phyloP scores from a whole-genome alignment of 2,797 vertebrate species.

The Rhinella marina region DNA sequence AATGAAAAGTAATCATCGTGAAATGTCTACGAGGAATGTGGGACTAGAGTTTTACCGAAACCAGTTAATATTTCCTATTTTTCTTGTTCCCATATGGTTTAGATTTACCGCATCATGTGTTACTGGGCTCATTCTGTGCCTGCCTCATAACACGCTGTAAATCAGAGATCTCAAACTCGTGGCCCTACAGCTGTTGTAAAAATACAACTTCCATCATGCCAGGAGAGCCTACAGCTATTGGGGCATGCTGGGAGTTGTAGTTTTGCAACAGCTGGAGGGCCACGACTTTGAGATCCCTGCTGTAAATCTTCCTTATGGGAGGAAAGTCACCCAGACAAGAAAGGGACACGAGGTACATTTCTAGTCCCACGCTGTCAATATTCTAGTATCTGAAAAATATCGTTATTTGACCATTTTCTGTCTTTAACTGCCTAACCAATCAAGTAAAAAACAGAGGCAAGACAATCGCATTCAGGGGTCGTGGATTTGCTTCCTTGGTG shows the following conservation, averaged over 20 bases:
- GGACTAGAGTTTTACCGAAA: slow-evolving; percentile 28
- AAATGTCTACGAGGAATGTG: slow-evolving; percentile 24
- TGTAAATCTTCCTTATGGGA: slow-evolving; percentile 17
- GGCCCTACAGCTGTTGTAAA: too few relatives aligned
- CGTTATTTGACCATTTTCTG: background rate
- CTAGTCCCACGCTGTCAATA: background rate
- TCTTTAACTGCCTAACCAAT: background rate
- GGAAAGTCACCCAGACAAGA: background rate
- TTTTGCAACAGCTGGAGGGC: too few relatives aligned
- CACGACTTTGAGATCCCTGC: too few relatives aligned
- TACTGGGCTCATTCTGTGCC: background rate
- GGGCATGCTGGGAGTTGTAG: too few relatives aligned
- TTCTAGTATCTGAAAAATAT: background rate
- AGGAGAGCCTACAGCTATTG: too few relatives aligned
- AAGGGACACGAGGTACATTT: background rate
- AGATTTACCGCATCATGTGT: slow-evolving; percentile 19
- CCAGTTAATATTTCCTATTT: slow-evolving; percentile 30
- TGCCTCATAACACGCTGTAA: slow-evolving; percentile 24
- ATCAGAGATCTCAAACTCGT: too few relatives aligned
- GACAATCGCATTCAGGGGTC: background rate
- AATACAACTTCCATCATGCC: too few relatives aligned
- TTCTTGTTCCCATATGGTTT: slow-evolving; percentile 30
- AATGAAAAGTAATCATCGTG: slow-evolving; percentile 36
- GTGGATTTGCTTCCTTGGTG: background rate
- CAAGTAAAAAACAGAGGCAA: background rate